phyloP scores from a whole-genome alignment of 2,797 vertebrate genomes.

The Crypturellus tataupa region DNA sequence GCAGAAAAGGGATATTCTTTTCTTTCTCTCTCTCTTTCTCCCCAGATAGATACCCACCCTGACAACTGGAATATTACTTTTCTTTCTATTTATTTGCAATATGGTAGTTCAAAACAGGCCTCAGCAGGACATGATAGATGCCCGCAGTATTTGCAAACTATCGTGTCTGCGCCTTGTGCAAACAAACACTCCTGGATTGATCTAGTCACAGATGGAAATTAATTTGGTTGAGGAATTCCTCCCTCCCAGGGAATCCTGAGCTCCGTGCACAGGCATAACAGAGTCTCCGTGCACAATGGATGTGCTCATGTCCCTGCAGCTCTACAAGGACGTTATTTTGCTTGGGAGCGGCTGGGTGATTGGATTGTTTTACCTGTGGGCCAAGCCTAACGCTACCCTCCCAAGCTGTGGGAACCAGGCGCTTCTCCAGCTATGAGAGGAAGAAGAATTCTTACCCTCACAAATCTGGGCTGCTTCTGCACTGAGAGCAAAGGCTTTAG shows the following conservation, averaged over 20 bases:
- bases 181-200: background rate
- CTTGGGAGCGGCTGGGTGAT: background rate
- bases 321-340: background rate
- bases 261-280: background rate
- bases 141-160: background rate
- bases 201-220: background rate
- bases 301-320: background rate
- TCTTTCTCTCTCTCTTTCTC: background rate
- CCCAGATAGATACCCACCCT: background rate
- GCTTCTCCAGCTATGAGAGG: background rate
- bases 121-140: background rate
- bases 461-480: background rate
- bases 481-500: background rate
- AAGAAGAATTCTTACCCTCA: background rate
- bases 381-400: background rate
- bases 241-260: background rate
- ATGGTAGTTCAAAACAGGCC: background rate
- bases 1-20: background rate
- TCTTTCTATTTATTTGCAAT: background rate
- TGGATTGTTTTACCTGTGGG: background rate
- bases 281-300: fast-evolving
- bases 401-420: background rate
- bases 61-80: background rate
- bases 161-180: background rate
- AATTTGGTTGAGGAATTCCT: background rate